Evolutionary conservation across 1,140 invertebrate species (phyloP).

Genomic region (Olivierus martensii): DNA sequence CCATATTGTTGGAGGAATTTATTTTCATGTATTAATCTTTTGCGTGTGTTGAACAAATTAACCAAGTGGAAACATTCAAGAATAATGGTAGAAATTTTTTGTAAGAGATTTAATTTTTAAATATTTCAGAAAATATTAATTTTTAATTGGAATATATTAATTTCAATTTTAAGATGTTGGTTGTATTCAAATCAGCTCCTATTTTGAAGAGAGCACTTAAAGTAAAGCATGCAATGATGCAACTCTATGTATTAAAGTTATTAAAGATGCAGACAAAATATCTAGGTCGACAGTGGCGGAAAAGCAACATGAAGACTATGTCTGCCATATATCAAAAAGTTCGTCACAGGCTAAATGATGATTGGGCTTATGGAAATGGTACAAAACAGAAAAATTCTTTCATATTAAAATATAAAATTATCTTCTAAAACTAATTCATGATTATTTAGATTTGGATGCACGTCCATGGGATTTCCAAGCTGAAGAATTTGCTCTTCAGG

Average conservation of each 20-base stretch:
- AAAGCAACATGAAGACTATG: slow-evolving; percentile 99
- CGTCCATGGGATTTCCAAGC: slow-evolving; percentile 98
- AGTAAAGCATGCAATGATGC: slow-evolving; percentile 91
- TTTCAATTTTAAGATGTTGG: slow-evolving; percentile 61
- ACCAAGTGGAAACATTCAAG: slow-evolving; percentile 99
- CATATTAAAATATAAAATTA: neutral
- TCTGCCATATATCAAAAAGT: slow-evolving; percentile 98
- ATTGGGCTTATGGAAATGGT: slow-evolving; percentile 99
- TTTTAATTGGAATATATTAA: neutral
- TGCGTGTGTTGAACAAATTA: slow-evolving; percentile 94
- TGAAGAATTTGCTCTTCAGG: slow-evolving; percentile 86
- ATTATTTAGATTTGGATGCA: slow-evolving; percentile 70
- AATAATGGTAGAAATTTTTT: slow-evolving; percentile 82
- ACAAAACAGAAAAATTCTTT: too few species aligned
- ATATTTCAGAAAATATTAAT: neutral
- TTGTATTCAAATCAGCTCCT: slow-evolving; percentile 98
- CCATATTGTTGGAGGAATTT: slow-evolving; percentile 94
- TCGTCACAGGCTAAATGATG: slow-evolving; percentile 76
- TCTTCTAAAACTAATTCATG: slow-evolving; percentile 5
- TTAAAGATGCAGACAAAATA: slow-evolving; percentile 99
- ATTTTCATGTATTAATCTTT: slow-evolving; percentile 94
- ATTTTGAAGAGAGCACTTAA: slow-evolving; percentile 94
- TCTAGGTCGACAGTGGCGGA: slow-evolving; percentile 95
- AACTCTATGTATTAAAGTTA: slow-evolving; percentile 93
- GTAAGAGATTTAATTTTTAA: neutral